A percentile compares a stretch with the other conserved stretches of the same genome.
Evolutionary conservation across 2,113 vertebrate species (phyloP).

Genomic region (Pygoscelis antarcticus): DNA sequence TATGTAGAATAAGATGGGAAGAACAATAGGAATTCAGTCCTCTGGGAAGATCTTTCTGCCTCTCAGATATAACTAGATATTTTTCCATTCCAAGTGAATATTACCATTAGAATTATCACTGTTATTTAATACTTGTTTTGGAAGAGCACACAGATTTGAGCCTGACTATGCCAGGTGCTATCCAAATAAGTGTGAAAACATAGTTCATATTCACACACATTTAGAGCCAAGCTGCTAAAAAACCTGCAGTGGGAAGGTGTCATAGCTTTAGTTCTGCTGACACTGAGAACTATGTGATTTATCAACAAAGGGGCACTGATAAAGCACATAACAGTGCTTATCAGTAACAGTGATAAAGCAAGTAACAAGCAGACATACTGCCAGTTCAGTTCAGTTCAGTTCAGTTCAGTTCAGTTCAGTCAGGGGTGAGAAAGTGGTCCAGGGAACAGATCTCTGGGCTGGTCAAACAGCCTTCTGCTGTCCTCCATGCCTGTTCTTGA

Average conservation of each 20-base stretch:
- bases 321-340: not conserved
- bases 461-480: not conserved
- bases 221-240: not conserved
- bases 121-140: not conserved
- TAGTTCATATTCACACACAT: not conserved
- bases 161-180: not conserved
- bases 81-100: not conserved
- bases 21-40: not conserved
- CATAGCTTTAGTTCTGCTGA: not conserved
- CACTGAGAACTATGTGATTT: not conserved
- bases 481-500: not conserved
- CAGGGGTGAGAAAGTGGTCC: not conserved
- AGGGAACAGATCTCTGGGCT: not conserved
- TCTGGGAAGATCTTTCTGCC: not conserved
- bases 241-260: not conserved
- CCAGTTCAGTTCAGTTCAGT: not conserved
- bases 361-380: rapidly evolving
- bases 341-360: not conserved
- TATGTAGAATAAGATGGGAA: not conserved
- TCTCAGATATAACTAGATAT: not conserved
- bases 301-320: not conserved
- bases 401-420: not conserved
- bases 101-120: not conserved
- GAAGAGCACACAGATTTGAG: not conserved
- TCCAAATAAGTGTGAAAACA: not conserved